These are phyloP conservation scores for Trachymyrmex cornetzi DNA, from an alignment of 1,140 invertebrate genomes.

Conservation along the genomic window DNA sequence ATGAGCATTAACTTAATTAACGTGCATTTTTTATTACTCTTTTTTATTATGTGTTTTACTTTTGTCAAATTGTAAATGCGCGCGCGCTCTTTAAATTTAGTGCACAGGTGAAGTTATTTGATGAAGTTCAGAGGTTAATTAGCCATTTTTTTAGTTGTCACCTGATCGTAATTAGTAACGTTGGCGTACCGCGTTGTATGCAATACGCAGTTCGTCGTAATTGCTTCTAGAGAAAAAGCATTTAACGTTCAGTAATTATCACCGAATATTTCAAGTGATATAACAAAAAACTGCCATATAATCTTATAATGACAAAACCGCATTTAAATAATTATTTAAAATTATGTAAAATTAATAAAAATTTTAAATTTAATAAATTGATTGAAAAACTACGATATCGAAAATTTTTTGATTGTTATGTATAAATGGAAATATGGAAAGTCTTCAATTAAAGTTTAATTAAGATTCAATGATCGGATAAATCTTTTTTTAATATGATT, in stretches of 20 bases:
- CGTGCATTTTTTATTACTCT: not conserved
- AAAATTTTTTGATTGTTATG: not conserved
- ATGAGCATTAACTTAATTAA: not conserved
- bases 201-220: slow-evolving; percentile 24
- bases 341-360: slow-evolving; percentile 17
- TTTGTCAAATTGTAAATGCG: not conserved
- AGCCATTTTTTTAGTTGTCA: slow-evolving; percentile 22
- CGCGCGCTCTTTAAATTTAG: slow-evolving; percentile 16
- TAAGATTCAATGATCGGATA: no score
- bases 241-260: slow-evolving; percentile 27
- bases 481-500: slow-evolving; percentile 18
- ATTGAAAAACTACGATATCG: not conserved
- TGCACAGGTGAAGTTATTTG: slow-evolving; percentile 3
- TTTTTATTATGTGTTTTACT: not conserved
- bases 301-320: not conserved
- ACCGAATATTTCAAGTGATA: slow-evolving; percentile 13
- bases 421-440: not conserved
- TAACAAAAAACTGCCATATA: not conserved
- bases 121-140: slow-evolving; percentile 26
- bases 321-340: slow-evolving; percentile 33
- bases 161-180: slow-evolving; percentile 48
- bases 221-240: slow-evolving; percentile 45
- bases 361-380: not conserved
- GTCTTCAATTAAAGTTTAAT: not conserved
- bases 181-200: not conserved